Evolutionary conservation across 2,797 vertebrate species (phyloP), one percentile per base, ranked within the genome.

Genomic region (Psittacula derbiana): DNA sequence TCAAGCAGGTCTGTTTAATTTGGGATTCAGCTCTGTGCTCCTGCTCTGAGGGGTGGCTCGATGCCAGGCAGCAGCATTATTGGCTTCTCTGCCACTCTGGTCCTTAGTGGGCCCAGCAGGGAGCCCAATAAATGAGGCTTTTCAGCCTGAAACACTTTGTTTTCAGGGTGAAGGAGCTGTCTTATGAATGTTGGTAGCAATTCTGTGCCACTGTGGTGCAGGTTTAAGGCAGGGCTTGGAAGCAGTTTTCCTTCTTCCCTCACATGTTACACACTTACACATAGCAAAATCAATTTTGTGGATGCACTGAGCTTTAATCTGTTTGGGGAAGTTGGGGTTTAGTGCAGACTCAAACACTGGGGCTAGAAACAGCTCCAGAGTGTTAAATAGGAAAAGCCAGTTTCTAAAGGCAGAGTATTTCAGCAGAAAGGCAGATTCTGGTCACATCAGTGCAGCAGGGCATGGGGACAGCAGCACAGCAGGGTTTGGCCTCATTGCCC

Each of bases 61-160:
- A n/a, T 57, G 86, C 79, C 86, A 90, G 65, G 82, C 74, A 61
- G 74, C 16, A 41, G 55, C 38, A 20, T 20, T 84, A 55, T 43
- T 55, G 53, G 66, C 90, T 90, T 70, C 92, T 47, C 61, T 69
- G 25, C 64, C 28, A 41, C 69, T 47, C 58, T 10, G 46, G 72
- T 44, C 62, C 72, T 82, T 12, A 4, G 43, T 31, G 43, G 46
- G 44, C 60, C 19, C 82, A 78, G 79, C 61, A 70, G 74, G 73
- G 52, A 84, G 41, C 15, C 52, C 74, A 25, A 12, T 12, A 90
- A 66, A 73, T 57, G 57, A 61, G 41, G 66, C 43, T 10, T 74
- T 80, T 78, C 79, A 73, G 40, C 55, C 50, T 2, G 0, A 31
- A 25, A 11, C 11, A 30, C 71, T 81, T 65, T 38, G 15, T 85